Base-by-base conservation (phyloP, 2,888 invertebrate species). In the Zelleria hepariella region DNA sequence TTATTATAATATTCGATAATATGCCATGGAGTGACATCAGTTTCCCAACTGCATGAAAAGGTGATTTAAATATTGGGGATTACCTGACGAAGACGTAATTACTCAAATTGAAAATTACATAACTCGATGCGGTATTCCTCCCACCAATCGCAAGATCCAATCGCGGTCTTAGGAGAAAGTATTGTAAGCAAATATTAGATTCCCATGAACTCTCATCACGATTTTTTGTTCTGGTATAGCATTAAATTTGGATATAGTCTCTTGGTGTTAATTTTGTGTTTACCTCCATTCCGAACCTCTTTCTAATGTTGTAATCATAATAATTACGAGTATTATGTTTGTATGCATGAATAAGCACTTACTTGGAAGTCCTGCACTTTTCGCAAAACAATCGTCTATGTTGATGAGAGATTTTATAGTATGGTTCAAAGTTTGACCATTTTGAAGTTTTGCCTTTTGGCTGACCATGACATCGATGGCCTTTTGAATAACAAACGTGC, bases 161-260 rank as follows among this genome's bases (percentile, higher is more conserved):
- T 21, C 18, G 57, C 57, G 57, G 24, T 51, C 25, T 58, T 18
- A 24, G 25, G 58, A 51, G 58, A 58, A 58, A 58, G 58, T 57
- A 42, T 42, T 42, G 48, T 57, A 57, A 51, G 51, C 58, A 58
- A 58, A 58, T 57, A 57, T 21, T 24, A 54, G 21, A 27, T 18
- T 57, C 57, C 57, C 47, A 57, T 57, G 57, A 57, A 57, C 57
- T 57, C 48, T 57, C 18, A 42, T 49, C 49, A 49, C 49, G 20
- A 49, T 49, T 49, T 49, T 49, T 49, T 42, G 32, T 42, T 42
- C 32, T 42, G 15, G 32, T 15, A 42, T 42, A 15, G 32, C 15
- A 10, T 7, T 26, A 26, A 10, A 15, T 42, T 15, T 42, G 15
- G 15, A 42, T 42, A 10, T 15, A 10, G 32, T 2, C 10, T 42